Percentiles rank a stretch among this genome's conserved stretches.
Evolutionary conservation across 2,113 vertebrate species (phyloP).

Genomic region (Sinosuthora webbiana): DNA sequence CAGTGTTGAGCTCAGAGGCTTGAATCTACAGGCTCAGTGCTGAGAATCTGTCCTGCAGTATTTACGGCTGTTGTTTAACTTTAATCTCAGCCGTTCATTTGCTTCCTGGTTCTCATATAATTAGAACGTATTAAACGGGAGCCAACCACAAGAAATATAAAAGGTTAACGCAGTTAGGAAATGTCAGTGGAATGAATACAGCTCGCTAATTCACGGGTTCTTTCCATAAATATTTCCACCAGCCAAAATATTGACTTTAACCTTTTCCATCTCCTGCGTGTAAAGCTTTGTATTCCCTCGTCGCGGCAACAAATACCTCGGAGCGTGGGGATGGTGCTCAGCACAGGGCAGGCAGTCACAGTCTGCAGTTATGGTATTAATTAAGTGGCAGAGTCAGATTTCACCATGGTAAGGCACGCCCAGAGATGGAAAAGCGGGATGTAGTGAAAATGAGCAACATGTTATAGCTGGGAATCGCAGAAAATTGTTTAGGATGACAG

Average conservation of each 20-base stretch:
- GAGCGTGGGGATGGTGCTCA: neutral
- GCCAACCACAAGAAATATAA: conserved; percentile 57
- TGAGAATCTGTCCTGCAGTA: conserved; percentile 4
- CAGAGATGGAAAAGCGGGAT: neutral
- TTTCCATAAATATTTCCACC: conserved; percentile 59
- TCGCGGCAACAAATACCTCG: conserved; percentile 8
- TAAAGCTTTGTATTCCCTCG: conserved; percentile 46
- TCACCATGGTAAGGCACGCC: conserved; percentile 33
- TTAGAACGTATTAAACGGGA: conserved; percentile 60
- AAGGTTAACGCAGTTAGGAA: conserved; percentile 58
- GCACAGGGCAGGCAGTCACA: neutral
- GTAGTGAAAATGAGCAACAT: neutral
- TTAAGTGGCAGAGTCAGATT: conserved; percentile 55
- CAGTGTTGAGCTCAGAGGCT: neutral
- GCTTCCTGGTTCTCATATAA: conserved; percentile 52
- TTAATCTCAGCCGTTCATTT: conserved; percentile 36
- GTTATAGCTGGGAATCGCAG: neutral
- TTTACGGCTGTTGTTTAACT: conserved; percentile 41
- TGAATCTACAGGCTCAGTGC: neutral
- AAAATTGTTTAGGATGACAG: neutral
- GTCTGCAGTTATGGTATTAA: conserved; percentile 25
- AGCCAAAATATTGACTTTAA: conserved; percentile 67
- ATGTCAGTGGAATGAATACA: conserved; percentile 47
- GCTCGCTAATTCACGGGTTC: conserved; percentile 22
- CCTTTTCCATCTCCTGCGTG: conserved; percentile 51